Evolutionary conservation across 2,888 invertebrate species (phyloP), one percentile per base, ranked within the genome.

Genomic region (Halictus quadricinctus): DNA sequence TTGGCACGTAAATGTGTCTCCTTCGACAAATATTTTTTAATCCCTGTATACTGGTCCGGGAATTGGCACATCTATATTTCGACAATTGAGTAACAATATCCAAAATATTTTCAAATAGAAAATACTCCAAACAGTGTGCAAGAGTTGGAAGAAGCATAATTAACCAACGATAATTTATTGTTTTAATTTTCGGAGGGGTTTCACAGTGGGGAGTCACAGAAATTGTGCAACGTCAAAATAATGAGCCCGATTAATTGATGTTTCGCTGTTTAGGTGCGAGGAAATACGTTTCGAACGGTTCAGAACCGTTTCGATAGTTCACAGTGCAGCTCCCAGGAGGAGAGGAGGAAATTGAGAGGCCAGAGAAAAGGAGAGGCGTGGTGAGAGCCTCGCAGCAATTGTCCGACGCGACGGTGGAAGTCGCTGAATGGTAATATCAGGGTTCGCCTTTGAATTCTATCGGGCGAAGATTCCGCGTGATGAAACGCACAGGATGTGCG

Each of bases 401-500:
- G 76, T 41, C 54, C 36, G 41, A 60, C 69, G n/a, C 36, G 41
- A 60, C 69, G n/a, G 36, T 76, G 79, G 41, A 60, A 80, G 64
- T 29, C 76, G 76, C 72, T 77, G 80, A 85, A 81, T 43, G 74
- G 41, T 73, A 69, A 80, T 77, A 76, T n/a, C 73, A 80, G 73
- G 69, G 46, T 54, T 72, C 70, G 79, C 36, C 69, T 64, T 80
- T 43, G 60, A 64, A 74, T 76, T 69, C 72, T 66, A 48, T n/a
- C 50, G 72, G 64, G 7, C 66, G 36, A 66, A n/a, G 74, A 80
- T 69, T 69, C 76, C 50, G 48, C 54, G 69, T 69, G 76, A 73
- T 36, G 79, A 73, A 79, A 79, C 58, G 76, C 54, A 58, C 86
- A 86, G 85, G 85, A 85, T 80, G 84, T 43, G 83, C 78, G 83